These are phyloP conservation scores for Congeria kusceri DNA, from an alignment of 2,888 invertebrate genomes.

Conservation along the genomic window DNA sequence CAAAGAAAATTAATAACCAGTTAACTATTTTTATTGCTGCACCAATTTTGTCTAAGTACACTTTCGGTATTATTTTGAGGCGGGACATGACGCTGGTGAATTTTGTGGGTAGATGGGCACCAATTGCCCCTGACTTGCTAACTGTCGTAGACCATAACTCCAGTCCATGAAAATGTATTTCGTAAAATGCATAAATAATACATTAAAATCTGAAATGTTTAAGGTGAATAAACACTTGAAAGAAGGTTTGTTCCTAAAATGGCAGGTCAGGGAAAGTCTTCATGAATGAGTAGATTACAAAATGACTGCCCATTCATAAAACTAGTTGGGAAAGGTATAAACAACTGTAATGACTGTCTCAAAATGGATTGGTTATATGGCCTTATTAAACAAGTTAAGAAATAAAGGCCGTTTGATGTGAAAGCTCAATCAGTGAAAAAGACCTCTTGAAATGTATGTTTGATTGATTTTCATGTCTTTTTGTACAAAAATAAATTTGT, in stretches of 20 bases:
- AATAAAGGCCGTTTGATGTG: too few relatives aligned
- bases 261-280: conserved; percentile 3
- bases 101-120: conserved; percentile 17
- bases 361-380: too few relatives aligned
- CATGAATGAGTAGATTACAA: neutral
- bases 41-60: neutral
- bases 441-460: too few relatives aligned
- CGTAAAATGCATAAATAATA: neutral
- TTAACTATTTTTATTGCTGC: conserved; percentile 2
- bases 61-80: neutral
- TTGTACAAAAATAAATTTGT: too few relatives aligned
- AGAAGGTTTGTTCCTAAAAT: neutral
- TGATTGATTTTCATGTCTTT: too few relatives aligned
- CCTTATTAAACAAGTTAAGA: too few relatives aligned
- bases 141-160: neutral
- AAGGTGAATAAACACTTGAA: conserved; percentile 9
- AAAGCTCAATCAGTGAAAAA: too few relatives aligned
- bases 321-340: neutral
- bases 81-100: conserved; percentile 4
- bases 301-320: conserved; percentile 7
- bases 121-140: neutral
- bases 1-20: neutral
- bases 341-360: too few relatives aligned
- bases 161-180: neutral
- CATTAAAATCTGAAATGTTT: neutral